Evolutionary conservation across 2,113 vertebrate species (phyloP).

Genomic region (Himantopus leucocephalus): DNA sequence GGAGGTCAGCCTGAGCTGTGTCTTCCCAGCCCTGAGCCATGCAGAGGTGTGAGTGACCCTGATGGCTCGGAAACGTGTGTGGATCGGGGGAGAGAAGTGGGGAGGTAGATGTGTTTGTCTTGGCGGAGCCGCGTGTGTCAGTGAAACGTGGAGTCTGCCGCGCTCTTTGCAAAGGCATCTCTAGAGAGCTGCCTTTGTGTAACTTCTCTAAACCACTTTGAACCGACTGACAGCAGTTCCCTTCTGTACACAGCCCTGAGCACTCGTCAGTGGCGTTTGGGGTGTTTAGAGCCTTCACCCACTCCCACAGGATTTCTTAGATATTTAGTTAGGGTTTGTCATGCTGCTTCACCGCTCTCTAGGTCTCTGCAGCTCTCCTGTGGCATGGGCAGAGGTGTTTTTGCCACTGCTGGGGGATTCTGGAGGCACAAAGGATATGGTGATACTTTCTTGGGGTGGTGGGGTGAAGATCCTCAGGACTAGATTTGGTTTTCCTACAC

Average conservation of each 20-base stretch:
- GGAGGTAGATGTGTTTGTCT: not conserved
- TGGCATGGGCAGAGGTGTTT: not conserved
- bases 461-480: not conserved
- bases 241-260: not conserved
- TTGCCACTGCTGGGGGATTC: not conserved
- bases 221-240: not conserved
- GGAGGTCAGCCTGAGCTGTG: not conserved
- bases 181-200: not conserved
- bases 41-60: fast-evolving
- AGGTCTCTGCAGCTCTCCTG: not conserved
- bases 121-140: fast-evolving
- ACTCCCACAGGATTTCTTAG: not conserved
- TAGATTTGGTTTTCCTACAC: not conserved
- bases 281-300: not conserved
- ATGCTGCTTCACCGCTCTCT: not conserved
- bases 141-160: fast-evolving
- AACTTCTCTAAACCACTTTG: not conserved
- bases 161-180: not conserved
- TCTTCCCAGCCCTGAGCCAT: not conserved
- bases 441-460: not conserved
- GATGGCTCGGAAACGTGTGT: fast-evolving
- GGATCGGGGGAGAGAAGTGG: not conserved
- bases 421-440: fast-evolving
- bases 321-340: not conserved
- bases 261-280: fast-evolving